These are phyloP conservation scores for Heteropelma amictum DNA, from an alignment of 2,888 invertebrate species.

Conservation along the genomic window DNA sequence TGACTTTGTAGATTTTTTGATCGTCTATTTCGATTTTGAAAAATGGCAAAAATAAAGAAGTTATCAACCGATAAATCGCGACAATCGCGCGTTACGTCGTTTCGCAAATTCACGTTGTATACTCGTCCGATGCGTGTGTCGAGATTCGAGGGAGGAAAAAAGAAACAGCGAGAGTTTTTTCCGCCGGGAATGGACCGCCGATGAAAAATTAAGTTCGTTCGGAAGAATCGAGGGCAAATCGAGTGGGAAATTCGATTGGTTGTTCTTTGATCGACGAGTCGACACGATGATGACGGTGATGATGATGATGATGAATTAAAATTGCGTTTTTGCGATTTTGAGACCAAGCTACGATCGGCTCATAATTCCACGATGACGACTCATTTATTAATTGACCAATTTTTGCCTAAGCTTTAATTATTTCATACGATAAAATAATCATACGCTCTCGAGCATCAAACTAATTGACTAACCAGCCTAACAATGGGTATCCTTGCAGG, in stretches of 20 bases:
- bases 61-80: no score
- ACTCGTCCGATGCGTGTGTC: no score
- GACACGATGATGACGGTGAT: conserved; percentile 11
- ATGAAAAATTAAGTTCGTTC: background rate
- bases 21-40: no score
- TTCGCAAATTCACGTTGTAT: no score
- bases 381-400: conserved; percentile 29
- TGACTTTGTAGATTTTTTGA: no score
- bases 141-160: no score
- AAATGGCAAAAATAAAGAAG: no score
- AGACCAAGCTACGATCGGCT: conserved; percentile 30
- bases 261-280: no score
- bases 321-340: conserved; percentile 9
- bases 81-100: background rate
- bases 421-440: conserved; percentile 30
- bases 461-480: conserved; percentile 75
- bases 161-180: background rate
- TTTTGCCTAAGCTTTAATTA: conserved; percentile 32
- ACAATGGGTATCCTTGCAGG: conserved; percentile 82
- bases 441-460: conserved; percentile 27
- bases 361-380: conserved; percentile 27
- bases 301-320: no score
- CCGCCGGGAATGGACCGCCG: background rate
- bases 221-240: background rate
- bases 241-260: no score